A percentile compares a stretch with the other conserved stretches of the same genome.
These are phyloP conservation scores for Odontocerum albicorne DNA, from an alignment of 2,888 invertebrate species.

Conservation along the genomic window DNA sequence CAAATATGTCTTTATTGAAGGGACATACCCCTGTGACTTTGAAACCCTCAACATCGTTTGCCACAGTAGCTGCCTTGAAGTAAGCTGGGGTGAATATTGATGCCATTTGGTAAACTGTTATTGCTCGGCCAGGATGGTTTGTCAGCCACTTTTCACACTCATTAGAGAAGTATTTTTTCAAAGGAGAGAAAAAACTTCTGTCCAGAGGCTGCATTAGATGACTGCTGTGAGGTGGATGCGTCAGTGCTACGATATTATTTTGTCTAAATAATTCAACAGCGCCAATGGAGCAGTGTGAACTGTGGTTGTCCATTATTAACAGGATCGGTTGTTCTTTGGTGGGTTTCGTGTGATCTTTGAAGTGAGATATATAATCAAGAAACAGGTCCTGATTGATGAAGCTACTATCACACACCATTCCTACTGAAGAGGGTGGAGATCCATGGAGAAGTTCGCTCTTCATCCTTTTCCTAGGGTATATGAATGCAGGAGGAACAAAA, in stretches of 20 bases:
- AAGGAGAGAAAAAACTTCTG: conserved; percentile 1
- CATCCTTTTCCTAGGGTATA: conserved; percentile 46
- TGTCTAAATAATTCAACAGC: conserved; percentile 37
- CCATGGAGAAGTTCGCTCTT: conserved; percentile 43
- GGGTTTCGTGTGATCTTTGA: conserved; percentile 33
- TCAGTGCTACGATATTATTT: conserved; percentile 36
- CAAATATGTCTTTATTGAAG: no score
- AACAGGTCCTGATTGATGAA: conserved; percentile 17
- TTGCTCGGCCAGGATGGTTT: conserved; percentile 35
- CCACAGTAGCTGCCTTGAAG: no score
- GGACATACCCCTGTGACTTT: no score
- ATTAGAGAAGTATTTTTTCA: neutral
- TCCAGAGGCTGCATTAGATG: conserved; percentile 39
- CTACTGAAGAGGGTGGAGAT: conserved; percentile 44
- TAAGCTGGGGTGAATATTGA: no score
- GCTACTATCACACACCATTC: conserved; percentile 34
- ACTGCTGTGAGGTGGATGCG: conserved; percentile 38
- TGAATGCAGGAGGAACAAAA: conserved; percentile 47
- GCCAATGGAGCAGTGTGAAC: conserved; percentile 38
- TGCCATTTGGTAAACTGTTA: no score
- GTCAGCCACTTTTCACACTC: conserved; percentile 34
- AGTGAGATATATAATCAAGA: conserved; percentile 13
- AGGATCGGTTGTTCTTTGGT: conserved; percentile 38
- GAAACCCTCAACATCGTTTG: no score
- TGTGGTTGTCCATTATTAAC: conserved; percentile 41